Evolutionary conservation across 2,113 vertebrate species (phyloP), one percentile per base, ranked within the genome.

Genomic region (Helogale parvula): DNA sequence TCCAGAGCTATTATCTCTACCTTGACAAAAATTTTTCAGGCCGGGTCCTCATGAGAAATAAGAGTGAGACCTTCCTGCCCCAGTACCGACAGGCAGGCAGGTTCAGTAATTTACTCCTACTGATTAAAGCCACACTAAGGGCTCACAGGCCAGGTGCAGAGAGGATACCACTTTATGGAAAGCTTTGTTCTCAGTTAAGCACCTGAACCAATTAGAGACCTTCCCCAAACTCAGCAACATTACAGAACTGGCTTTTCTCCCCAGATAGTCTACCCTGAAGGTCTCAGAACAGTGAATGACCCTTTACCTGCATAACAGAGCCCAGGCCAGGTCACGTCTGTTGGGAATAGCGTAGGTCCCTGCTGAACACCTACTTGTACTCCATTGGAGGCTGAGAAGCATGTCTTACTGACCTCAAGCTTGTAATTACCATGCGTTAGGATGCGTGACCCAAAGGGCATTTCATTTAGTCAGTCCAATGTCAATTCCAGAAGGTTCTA

Each of bases 401-500:
- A 1, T 21, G 1, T 86, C 11, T 76, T 27, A 25, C 19, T 71
- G 27, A 88, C 15, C 5, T 41, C 38, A 0, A 0, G 4, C 60
- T 88, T 16, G 16, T 66, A 50, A 85, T 9, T 8, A 1, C 4
- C 57, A 19, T 52, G 57, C 41, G 41, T 15, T 72, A 35, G 31
- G 38, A 88, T 66, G 60, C 2, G 7, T 12, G 3, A 31, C 11
- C 60, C 38, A 65, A 80, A 80, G 15, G 29, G 6, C n/a, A 4
- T 90, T 94, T 57, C 83, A 66, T 89, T 91, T 68, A 96, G 38
- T 12, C 2, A 19, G n/a, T 82, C 2, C 4, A 0, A 82, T 50
- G 57, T 96, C 92, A 63, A 23, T 38, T 94, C 33, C 52, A 93
- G 85, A 68, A 52, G 38, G 15, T 25, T 89, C 16, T 81, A 77